phyloP scores from a whole-genome alignment of 2,113 vertebrate genomes.

The Aspidoscelis tigris region DNA sequence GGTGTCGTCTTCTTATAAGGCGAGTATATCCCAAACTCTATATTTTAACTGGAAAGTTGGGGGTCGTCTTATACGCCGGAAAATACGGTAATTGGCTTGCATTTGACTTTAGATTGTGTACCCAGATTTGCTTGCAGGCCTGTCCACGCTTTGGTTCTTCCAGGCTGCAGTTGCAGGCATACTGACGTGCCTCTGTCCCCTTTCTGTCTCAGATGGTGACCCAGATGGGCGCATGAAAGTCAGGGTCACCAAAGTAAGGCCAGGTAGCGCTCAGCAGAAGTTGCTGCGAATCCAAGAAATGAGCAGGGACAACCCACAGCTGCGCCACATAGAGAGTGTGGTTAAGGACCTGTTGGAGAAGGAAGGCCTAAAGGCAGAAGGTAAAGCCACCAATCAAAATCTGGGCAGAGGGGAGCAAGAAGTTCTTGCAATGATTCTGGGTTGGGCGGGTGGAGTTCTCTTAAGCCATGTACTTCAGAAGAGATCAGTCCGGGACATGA shows the following conservation, averaged over 20 bases:
- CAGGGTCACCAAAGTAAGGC: slow-evolving; percentile 89
- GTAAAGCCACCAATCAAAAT: slow-evolving; percentile 68
- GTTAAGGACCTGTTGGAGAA: slow-evolving; percentile 95
- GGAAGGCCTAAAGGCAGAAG: slow-evolving; percentile 94
- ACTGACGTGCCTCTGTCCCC: slow-evolving; percentile 55
- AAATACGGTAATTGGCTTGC: no score
- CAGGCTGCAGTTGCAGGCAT: slow-evolving; percentile 42
- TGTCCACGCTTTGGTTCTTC: slow-evolving; percentile 12
- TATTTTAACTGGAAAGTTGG: no score
- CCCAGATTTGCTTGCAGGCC: not conserved
- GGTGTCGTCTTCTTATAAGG: no score
- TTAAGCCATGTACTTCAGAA: no score
- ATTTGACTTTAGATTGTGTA: no score
- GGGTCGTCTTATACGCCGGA: no score
- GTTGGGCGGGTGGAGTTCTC: not conserved
- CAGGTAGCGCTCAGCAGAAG: slow-evolving; percentile 81
- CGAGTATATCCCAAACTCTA: no score
- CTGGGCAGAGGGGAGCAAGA: not conserved
- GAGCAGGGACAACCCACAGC: slow-evolving; percentile 87
- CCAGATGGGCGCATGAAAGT: slow-evolving; percentile 88
- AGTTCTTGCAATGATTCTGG: not conserved
- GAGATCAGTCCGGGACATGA: not conserved
- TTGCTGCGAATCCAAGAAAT: slow-evolving; percentile 88
- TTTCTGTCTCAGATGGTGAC: slow-evolving; percentile 78
- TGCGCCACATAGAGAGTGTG: slow-evolving; percentile 92